Percentiles rank a stretch among this genome's conserved stretches.
Evolutionary conservation across 2,888 invertebrate genomes (phyloP).

Genomic region (Sturmia bella): DNA sequence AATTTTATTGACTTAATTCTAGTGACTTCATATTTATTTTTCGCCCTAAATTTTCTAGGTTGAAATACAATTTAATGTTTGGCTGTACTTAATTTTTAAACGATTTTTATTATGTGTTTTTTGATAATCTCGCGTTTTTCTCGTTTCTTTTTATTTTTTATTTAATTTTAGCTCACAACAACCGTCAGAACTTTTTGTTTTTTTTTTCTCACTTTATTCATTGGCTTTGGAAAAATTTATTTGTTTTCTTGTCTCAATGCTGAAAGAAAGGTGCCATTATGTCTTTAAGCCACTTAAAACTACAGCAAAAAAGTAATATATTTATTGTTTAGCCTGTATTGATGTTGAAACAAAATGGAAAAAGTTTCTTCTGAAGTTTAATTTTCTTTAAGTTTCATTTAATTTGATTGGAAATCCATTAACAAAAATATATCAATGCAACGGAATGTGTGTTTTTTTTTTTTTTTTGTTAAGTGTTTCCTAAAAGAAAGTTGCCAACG

Average conservation of each 20-base stretch:
- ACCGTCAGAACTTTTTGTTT: not conserved
- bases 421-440: constrained; percentile 36
- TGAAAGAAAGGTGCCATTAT: constrained; percentile 22
- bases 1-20: too few relatives aligned
- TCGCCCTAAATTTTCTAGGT: too few relatives aligned
- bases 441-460: too few relatives aligned
- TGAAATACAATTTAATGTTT: too few relatives aligned
- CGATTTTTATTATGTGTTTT: too few relatives aligned
- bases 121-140: too few relatives aligned
- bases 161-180: too few relatives aligned
- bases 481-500: constrained; percentile 5
- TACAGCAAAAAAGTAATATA: constrained; percentile 4
- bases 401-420: constrained; percentile 63
- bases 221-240: not conserved
- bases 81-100: too few relatives aligned
- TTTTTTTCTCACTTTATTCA: not conserved
- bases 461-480: not conserved
- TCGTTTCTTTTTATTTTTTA: not conserved
- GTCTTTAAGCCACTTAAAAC: not conserved
- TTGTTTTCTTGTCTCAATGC: not conserved
- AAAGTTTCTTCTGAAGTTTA: constrained; percentile 33
- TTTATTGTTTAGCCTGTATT: constrained; percentile 8
- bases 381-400: constrained; percentile 12
- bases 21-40: too few relatives aligned
- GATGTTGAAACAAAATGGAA: constrained; percentile 28